Percentiles rank a stretch among this genome's conserved stretches.
Conservation (phyloP, 2,888 invertebrate species). For the Serripes groenlandicus region DNA sequence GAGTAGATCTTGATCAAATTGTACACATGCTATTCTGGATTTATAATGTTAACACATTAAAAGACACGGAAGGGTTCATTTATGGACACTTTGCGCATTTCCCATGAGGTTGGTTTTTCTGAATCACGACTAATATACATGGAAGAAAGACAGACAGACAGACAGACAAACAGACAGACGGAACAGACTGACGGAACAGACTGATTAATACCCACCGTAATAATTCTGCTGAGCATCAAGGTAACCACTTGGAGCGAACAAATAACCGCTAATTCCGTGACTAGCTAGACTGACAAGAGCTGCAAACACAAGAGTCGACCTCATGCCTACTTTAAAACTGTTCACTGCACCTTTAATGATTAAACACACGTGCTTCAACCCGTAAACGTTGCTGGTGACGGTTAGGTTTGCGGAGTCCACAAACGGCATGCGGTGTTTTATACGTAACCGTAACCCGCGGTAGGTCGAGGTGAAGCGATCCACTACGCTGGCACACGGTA, state of each 20-base stretch:
- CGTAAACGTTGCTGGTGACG: neutral
- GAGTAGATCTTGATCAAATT: too few species aligned
- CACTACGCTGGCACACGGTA: neutral
- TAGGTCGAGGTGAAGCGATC: neutral
- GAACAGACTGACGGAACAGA: too few species aligned
- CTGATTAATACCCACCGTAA: neutral
- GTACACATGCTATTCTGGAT: too few species aligned
- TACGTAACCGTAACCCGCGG: neutral
- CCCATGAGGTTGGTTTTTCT: too few species aligned
- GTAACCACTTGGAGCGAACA: neutral
- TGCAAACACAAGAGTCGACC: slow-evolving; percentile 33
- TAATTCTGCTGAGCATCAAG: neutral
- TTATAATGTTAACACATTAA: too few species aligned
- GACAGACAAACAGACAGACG: neutral
- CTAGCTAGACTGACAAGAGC: slow-evolving; percentile 28
- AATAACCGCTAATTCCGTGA: neutral
- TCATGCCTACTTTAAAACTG: slow-evolving; percentile 28
- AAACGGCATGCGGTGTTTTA: neutral
- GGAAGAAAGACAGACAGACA: too few species aligned
- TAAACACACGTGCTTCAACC: neutral
- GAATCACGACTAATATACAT: too few species aligned
- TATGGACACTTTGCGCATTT: too few species aligned
- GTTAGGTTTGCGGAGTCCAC: neutral
- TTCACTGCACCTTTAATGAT: neutral
- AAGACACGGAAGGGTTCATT: too few species aligned